A percentile compares a stretch with the other conserved stretches of the same genome.
phyloP scores from a whole-genome alignment of 1,140 invertebrate genomes.

The Macrobrachium nipponense region DNA sequence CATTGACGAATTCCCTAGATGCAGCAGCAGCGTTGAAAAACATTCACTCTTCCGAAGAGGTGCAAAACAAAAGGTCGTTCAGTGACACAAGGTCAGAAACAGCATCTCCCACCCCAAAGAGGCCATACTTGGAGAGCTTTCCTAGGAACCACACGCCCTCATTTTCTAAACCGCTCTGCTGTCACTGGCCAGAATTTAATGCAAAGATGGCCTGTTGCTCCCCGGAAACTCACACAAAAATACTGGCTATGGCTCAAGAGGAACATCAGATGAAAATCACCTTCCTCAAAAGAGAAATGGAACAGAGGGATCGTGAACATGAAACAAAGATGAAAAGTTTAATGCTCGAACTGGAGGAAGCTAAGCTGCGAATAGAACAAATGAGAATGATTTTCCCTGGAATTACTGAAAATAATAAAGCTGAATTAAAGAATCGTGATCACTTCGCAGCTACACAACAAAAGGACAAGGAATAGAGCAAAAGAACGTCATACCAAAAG shows the following conservation, averaged over 20 bases:
- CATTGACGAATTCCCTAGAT: too few relatives aligned
- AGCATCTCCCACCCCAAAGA: too few relatives aligned
- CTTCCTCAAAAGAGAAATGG: conserved; percentile 9
- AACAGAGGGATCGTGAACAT: conserved; percentile 11
- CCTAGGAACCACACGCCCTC: neutral
- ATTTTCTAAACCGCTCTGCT: neutral
- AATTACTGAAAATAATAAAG: too few relatives aligned
- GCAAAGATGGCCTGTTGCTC: conserved; percentile 13
- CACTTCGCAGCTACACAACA: too few relatives aligned
- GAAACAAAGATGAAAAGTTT: conserved; percentile 26
- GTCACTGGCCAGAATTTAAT: neutral
- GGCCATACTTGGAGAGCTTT: neutral
- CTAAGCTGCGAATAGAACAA: neutral
- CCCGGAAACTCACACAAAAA: conserved; percentile 11
- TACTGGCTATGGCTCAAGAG: conserved; percentile 5
- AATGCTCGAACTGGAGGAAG: conserved; percentile 9
- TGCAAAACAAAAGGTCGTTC: too few relatives aligned
- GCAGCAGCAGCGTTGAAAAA: too few relatives aligned
- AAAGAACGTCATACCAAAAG: too few relatives aligned
- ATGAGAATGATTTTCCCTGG: neutral
- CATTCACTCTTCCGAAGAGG: too few relatives aligned
- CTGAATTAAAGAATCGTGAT: too few relatives aligned
- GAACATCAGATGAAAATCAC: conserved; percentile 22
- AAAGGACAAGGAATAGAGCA: too few relatives aligned
- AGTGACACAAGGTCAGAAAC: too few relatives aligned